phyloP scores from a whole-genome alignment of 2,113 vertebrate species.

The Verasper variegatus region DNA sequence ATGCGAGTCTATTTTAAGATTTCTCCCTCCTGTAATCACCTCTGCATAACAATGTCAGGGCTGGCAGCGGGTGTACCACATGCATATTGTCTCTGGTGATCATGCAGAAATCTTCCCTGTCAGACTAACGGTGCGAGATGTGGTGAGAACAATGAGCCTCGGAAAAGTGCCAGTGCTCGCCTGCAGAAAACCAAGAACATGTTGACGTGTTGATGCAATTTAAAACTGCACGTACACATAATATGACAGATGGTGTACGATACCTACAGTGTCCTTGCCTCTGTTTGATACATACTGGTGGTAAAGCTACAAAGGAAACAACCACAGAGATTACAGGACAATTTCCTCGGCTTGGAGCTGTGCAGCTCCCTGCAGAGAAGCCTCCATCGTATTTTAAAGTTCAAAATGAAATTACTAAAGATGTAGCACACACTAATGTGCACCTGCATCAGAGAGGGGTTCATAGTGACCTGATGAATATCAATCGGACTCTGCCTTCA shows the following conservation, averaged over 20 bases:
- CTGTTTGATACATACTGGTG: too few species aligned
- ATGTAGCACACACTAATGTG: conserved; percentile 1
- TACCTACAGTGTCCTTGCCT: not conserved
- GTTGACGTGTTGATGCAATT: conserved; percentile 7
- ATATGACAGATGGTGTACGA: not conserved
- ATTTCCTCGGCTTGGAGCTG: not conserved
- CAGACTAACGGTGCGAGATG: not conserved
- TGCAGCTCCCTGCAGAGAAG: not conserved
- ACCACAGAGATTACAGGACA: not conserved
- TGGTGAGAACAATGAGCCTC: not conserved
- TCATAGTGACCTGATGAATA: conserved; percentile 40
- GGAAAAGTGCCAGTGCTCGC: not conserved
- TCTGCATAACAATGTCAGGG: not conserved
- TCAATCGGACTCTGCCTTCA: conserved; percentile 40
- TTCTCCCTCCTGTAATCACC: too few species aligned
- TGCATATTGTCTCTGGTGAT: not conserved
- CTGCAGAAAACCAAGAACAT: conserved; percentile 2
- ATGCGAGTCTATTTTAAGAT: conserved; percentile 4
- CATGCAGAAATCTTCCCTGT: not conserved
- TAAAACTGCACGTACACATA: not conserved
- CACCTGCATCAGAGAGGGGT: conserved; percentile 9
- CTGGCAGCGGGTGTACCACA: not conserved
- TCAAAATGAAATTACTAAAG: conserved; percentile 21
- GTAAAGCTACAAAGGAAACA: not conserved
- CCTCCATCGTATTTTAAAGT: not conserved